Evolutionary conservation across 2,797 vertebrate species (phyloP), one percentile per base, ranked within the genome.

Genomic region (Moxostoma hubbsi): DNA sequence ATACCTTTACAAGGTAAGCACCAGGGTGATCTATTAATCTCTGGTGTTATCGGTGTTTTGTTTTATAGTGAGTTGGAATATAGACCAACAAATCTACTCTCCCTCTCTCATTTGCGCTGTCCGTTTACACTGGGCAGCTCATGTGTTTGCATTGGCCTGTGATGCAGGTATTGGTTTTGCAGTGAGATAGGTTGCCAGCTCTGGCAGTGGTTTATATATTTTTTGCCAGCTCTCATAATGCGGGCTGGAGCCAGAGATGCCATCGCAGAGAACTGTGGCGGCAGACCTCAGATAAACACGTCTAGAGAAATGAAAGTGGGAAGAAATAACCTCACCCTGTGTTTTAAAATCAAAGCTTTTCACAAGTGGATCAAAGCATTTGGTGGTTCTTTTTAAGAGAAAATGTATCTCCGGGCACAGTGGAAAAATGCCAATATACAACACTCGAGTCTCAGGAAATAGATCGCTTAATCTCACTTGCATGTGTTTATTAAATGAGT

Each of bases 111-210:
- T 76, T 66, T 24, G 16, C 69, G 46, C 58, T 65, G 62, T 57
- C 47, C 10, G 6, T 86, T 87, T 84, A 49, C 83, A 83, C 84
- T 73, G 85, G 88, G 82, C 73, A 63, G 45, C 51, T 55, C 50
- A 79, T 74, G 84, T 89, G 85, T 91, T 91, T 84, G 84, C 84
- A 81, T 88, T 91, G 90, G 89, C 89, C 64, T 71, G 63, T 54
- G 75, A 59, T 24, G 16, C 68, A 65, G 69, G 73, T 36, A 47
- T 81, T 73, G 71, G 81, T 67, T 77, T 67, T 59, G 85, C 57
- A 54, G 57, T 68, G 54, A 59, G 63, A 5, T 80, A 63, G 57
- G 55, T 16, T 82, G 80, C 75, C 71, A 71, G 15, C 63, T 53
- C 78, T 82, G 83, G 79, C 87, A 84, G 72, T 7, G 71, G 81